Conservation (phyloP, 2,113 vertebrate genomes). For the Mionectes macconnelli region DNA sequence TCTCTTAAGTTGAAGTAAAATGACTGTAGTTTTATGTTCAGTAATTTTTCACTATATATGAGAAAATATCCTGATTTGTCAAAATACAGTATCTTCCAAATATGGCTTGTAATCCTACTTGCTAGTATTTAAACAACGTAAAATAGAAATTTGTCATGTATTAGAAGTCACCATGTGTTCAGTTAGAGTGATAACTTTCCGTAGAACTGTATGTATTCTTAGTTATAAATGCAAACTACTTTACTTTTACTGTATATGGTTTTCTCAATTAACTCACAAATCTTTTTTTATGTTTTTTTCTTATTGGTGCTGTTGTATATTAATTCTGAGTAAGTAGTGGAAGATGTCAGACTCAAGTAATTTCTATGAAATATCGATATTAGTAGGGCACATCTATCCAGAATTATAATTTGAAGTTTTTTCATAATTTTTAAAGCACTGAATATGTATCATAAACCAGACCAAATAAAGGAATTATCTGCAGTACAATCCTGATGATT, state of each 20-base stretch:
- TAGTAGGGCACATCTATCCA: background rate
- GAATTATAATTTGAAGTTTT: background rate
- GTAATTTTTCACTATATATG: background rate
- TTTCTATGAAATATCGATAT: background rate
- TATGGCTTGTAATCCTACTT: background rate
- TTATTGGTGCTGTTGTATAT: background rate
- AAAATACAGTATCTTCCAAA: background rate
- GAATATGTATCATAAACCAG: background rate
- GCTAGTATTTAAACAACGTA: background rate
- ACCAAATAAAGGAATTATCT: background rate
- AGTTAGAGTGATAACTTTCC: background rate
- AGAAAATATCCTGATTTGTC: background rate
- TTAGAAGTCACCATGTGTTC: background rate
- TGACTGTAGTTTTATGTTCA: background rate
- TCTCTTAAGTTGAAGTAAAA: background rate
- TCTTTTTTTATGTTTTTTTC: background rate
- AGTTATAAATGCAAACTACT: background rate
- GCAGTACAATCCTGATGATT: background rate
- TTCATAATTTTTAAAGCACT: background rate
- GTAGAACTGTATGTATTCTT: background rate
- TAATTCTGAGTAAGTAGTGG: background rate
- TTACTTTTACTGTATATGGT: background rate
- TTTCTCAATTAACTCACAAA: background rate
- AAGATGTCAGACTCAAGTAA: background rate
- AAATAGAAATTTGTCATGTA: background rate